Percentiles rank a stretch among this genome's conserved stretches.
Evolutionary conservation across 1,140 invertebrate species (phyloP).

Genomic region (Planococcus citri): DNA sequence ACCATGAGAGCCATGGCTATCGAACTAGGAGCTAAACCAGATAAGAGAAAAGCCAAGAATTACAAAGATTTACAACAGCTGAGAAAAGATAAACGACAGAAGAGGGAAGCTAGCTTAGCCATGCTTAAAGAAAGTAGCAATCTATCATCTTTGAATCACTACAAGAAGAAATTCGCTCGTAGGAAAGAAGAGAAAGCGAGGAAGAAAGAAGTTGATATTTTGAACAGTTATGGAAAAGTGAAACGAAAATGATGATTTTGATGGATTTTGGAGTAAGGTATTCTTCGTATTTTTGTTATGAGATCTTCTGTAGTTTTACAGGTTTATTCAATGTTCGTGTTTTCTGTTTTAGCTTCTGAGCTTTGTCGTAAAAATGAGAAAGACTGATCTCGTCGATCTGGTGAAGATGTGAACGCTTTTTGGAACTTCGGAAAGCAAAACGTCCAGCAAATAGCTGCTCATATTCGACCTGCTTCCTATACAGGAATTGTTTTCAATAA

Average conservation of each 20-base stretch:
- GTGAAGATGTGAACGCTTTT: no score
- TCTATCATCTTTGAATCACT: slow-evolving; percentile 5
- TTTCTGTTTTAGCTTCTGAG: no score
- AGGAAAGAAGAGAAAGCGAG: background rate
- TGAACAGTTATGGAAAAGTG: slow-evolving; percentile 8
- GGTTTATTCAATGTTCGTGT: no score
- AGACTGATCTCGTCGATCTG: no score
- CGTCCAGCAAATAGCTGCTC: no score
- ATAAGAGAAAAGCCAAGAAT: background rate
- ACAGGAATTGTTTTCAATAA: no score
- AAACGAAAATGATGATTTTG: background rate
- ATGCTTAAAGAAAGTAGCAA: slow-evolving; percentile 9
- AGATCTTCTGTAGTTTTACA: no score
- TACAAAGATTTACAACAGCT: slow-evolving; percentile 8
- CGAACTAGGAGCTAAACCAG: slow-evolving; percentile 5
- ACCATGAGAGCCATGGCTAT: background rate
- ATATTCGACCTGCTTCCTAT: no score
- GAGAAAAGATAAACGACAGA: background rate
- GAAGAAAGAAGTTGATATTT: background rate
- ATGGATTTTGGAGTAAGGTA: no score
- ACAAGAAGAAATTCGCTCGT: background rate
- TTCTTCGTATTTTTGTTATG: no score
- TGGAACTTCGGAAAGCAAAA: no score
- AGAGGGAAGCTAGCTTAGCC: background rate
- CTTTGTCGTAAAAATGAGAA: no score